These are phyloP conservation scores for Calcarius ornatus DNA, from an alignment of 2,113 vertebrate species.

Conservation along the genomic window DNA sequence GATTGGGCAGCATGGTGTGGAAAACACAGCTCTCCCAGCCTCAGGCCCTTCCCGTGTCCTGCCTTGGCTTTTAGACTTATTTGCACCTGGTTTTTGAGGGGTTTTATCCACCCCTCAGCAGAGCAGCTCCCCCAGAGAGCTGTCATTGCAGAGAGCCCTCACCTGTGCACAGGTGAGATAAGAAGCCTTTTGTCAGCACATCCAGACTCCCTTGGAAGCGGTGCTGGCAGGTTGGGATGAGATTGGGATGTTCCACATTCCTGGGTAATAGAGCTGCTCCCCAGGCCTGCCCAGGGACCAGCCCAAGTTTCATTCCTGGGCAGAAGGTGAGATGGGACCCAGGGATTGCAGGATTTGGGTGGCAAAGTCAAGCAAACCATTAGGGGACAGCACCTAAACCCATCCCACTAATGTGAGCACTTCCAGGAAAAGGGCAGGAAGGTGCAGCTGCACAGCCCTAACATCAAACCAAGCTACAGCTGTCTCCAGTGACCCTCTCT, in stretches of 20 bases:
- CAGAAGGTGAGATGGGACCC: neutral
- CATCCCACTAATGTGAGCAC: neutral
- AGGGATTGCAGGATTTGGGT: neutral
- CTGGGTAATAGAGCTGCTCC: neutral
- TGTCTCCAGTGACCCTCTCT: neutral
- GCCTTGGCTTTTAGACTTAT: neutral
- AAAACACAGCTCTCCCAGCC: neutral
- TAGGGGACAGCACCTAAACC: neutral
- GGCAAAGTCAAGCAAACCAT: neutral
- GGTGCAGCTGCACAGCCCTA: neutral
- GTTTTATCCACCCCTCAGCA: neutral
- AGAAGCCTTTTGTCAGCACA: neutral
- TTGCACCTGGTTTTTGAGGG: neutral
- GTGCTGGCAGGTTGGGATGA: neutral
- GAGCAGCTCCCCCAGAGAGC: neutral
- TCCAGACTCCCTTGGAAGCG: neutral
- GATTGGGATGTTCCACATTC: neutral
- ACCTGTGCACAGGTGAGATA: neutral
- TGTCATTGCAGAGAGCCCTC: neutral
- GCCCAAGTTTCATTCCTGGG: neutral
- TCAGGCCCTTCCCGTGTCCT: accelerated
- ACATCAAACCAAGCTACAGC: neutral
- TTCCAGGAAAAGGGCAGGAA: neutral
- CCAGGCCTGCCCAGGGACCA: neutral
- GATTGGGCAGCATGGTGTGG: accelerated